These are phyloP conservation scores for Leptestheria dahalacensis DNA, from an alignment of 1,140 invertebrate genomes.

Conservation along the genomic window DNA sequence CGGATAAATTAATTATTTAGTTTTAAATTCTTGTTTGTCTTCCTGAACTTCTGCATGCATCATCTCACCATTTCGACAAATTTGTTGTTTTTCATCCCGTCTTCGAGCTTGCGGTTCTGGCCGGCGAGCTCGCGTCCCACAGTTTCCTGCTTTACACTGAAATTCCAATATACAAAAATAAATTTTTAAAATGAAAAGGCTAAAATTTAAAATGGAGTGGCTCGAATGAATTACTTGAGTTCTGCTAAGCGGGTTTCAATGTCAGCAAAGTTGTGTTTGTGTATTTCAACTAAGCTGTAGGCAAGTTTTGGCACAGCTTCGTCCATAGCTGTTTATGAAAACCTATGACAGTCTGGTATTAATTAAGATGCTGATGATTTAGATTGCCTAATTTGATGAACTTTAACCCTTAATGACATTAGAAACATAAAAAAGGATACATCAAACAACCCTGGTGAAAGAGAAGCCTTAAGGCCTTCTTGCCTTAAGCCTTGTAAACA, in stretches of 20 bases:
- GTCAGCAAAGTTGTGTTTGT: not conserved
- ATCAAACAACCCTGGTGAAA: no score
- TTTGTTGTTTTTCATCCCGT: not conserved
- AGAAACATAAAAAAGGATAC: no score
- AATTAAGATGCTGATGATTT: no score
- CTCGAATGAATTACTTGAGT: not conserved
- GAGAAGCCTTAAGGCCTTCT: no score
- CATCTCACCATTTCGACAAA: not conserved
- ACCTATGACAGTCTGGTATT: no score
- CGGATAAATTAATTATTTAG: no score
- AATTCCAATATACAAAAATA: not conserved
- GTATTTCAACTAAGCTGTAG: not conserved
- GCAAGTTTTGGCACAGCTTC: not conserved
- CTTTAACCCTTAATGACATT: no score
- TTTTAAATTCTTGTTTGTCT: no score
- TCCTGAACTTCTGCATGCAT: not conserved
- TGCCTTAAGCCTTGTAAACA: no score
- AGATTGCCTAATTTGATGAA: no score
- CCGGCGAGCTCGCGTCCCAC: not conserved
- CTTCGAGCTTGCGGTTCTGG: not conserved
- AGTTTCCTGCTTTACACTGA: not conserved
- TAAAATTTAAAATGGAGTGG: not conserved
- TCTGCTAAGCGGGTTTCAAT: not conserved
- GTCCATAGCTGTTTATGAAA: not conserved
- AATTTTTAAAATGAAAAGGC: not conserved